A percentile compares a stretch with the other conserved stretches of the same genome.
These are phyloP conservation scores for Limnephilus lunatus DNA, from an alignment of 2,888 invertebrate species.

Conservation along the genomic window DNA sequence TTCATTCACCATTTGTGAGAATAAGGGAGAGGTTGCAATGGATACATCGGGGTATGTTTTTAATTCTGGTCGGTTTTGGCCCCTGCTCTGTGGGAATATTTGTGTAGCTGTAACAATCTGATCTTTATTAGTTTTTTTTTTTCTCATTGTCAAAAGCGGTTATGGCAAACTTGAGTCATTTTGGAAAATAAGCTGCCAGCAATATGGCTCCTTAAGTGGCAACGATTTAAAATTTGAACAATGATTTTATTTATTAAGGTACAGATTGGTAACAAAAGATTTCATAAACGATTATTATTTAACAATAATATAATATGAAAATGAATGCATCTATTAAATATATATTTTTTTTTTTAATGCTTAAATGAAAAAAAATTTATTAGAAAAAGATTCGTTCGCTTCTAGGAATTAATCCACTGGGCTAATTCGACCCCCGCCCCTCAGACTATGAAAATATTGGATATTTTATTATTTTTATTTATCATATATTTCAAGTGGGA, in stretches of 20 bases:
- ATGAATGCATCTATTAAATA: too few relatives aligned
- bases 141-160: constrained; percentile 35
- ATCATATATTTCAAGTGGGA: too few relatives aligned
- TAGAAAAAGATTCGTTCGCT: too few relatives aligned
- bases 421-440: too few relatives aligned
- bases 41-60: neutral
- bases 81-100: constrained; percentile 56
- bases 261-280: constrained; percentile 35
- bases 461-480: too few relatives aligned
- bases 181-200: constrained; percentile 48
- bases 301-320: neutral
- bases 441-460: too few relatives aligned
- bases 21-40: neutral
- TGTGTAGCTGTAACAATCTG: constrained; percentile 24
- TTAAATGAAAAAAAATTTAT: too few relatives aligned
- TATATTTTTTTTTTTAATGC: too few relatives aligned
- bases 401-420: too few relatives aligned
- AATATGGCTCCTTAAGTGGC: constrained; percentile 53
- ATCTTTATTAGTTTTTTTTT: constrained; percentile 53
- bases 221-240: constrained; percentile 7
- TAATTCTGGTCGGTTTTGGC: constrained; percentile 7
- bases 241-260: constrained; percentile 9
- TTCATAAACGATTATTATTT: neutral
- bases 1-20: neutral
- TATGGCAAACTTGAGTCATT: constrained; percentile 39